phyloP scores from a whole-genome alignment of 2,797 vertebrate genomes.

The Nannoperca obscura region DNA sequence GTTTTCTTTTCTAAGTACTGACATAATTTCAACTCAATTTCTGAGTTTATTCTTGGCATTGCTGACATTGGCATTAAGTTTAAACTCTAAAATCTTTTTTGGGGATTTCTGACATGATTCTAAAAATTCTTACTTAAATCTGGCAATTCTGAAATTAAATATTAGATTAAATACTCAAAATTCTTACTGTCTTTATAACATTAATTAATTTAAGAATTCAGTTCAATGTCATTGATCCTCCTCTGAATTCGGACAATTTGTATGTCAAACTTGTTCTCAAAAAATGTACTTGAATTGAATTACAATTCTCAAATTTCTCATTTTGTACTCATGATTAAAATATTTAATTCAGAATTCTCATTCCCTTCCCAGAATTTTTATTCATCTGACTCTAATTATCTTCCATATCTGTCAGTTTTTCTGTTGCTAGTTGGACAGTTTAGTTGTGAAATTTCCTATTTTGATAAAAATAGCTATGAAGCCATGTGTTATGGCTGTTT shows the following conservation, averaged over 20 bases:
- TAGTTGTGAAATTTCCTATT: not conserved
- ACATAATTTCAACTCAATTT: not conserved
- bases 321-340: not conserved
- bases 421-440: conserved; percentile 8
- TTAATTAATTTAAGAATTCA: not conserved
- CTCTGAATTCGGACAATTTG: not conserved
- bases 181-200: not conserved
- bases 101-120: not conserved
- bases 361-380: not conserved
- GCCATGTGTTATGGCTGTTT: conserved; percentile 10
- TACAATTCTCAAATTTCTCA: not conserved
- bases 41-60: not conserved
- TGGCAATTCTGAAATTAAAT: not conserved
- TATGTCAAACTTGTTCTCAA: not conserved
- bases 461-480: conserved; percentile 9
- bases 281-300: not conserved
- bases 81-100: not conserved
- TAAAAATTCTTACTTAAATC: not conserved
- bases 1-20: no score
- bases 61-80: not conserved
- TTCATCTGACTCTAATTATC: not conserved
- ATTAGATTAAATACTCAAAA: not conserved
- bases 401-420: not conserved
- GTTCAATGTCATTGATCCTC: no score
- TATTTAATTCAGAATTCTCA: not conserved